phyloP scores from a whole-genome alignment of 2,797 vertebrate species.

The Cryptoblepharus egeriae region DNA sequence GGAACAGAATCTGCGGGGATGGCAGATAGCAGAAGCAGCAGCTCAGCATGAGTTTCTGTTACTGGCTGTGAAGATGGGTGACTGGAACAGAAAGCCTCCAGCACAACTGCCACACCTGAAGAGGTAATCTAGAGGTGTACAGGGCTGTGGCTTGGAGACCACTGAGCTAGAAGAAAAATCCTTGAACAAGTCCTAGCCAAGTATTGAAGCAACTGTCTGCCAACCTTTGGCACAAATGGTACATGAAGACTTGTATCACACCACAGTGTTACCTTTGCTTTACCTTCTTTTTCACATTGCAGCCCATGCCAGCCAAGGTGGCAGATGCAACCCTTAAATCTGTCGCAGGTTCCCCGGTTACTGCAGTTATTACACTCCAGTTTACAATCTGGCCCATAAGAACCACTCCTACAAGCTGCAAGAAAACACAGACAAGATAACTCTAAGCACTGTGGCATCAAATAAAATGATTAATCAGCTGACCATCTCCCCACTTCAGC shows the following conservation, averaged over 20 bases:
- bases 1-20: no score
- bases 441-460: constrained; percentile 5
- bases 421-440: constrained; percentile 47
- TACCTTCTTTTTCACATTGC: constrained; percentile 87
- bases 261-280: constrained; percentile 79
- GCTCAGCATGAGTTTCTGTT: no score
- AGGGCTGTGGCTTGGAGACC: no score
- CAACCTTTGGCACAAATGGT: background rate
- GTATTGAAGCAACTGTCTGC: background rate
- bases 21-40: no score
- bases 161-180: background rate
- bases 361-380: constrained; percentile 80
- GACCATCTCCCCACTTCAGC: background rate
- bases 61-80: no score
- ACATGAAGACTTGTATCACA: constrained; percentile 5
- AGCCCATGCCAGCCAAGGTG: constrained; percentile 77
- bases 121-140: no score
- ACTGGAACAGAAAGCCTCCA: background rate
- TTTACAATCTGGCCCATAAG: constrained; percentile 85
- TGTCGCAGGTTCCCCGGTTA: constrained; percentile 78
- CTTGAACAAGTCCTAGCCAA: background rate
- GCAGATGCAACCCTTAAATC: constrained; percentile 86
- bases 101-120: no score
- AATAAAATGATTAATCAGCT: background rate
- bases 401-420: constrained; percentile 81